Conservation (phyloP, 2,113 vertebrate genomes). For the Leiothrix lutea region DNA sequence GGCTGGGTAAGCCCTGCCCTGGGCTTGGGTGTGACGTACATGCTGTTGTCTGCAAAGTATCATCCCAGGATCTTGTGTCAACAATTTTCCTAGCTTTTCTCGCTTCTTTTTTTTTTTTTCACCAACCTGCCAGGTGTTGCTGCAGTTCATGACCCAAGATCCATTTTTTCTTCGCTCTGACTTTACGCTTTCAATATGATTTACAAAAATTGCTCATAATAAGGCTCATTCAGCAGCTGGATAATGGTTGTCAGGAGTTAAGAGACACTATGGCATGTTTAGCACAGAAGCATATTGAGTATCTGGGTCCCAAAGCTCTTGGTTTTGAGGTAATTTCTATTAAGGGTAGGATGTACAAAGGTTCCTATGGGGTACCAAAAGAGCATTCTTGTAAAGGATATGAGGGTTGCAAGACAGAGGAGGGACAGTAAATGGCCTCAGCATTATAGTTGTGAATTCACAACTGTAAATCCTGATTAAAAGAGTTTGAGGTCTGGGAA, state of each 20-base stretch:
- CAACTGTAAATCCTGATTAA: slow-evolving; percentile 2
- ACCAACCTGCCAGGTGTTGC: slow-evolving; percentile 34
- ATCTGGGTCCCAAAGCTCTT: slow-evolving; percentile 25
- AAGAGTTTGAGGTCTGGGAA: not conserved
- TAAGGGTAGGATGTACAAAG: not conserved
- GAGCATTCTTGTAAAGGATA: not conserved
- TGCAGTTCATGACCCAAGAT: slow-evolving; percentile 50
- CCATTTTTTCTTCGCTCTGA: not conserved
- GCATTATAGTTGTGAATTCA: not conserved
- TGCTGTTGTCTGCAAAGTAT: not conserved
- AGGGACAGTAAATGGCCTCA: not conserved
- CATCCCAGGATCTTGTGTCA: slow-evolving; percentile 48
- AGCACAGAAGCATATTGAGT: slow-evolving; percentile 46
- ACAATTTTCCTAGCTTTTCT: slow-evolving; percentile 33
- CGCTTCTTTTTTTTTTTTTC: not conserved
- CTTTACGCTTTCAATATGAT: slow-evolving; percentile 60
- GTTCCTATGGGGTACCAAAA: not conserved
- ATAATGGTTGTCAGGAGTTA: slow-evolving; percentile 70
- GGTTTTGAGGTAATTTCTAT: not conserved
- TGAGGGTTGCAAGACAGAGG: not conserved
- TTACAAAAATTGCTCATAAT: slow-evolving; percentile 68
- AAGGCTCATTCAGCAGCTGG: slow-evolving; percentile 67
- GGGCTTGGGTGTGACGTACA: slow-evolving; percentile 35
- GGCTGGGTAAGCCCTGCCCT: slow-evolving; percentile 55
- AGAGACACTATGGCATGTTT: slow-evolving; percentile 57